Evolutionary conservation across 2,797 vertebrate species (phyloP), one percentile per base, ranked within the genome.

Genomic region (Morus bassanus): DNA sequence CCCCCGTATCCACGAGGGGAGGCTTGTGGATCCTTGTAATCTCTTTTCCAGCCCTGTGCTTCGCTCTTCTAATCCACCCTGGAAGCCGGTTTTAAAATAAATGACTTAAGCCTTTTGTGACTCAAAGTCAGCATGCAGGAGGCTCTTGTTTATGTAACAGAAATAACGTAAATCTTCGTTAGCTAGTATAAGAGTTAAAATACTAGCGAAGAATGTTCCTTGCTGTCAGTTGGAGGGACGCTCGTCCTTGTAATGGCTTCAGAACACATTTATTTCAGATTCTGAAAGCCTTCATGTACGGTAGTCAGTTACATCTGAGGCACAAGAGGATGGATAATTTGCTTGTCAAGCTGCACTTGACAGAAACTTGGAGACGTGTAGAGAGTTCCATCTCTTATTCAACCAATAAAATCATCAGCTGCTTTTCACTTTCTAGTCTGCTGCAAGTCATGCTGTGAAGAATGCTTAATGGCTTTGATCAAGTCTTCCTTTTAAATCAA

Each of bases 51-150:
- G 30, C 4, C 23, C 11, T 7, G 33, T 45, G 53, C 50, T 69
- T 91, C 48, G 1, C 7, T 64, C 24, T 61, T 30, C 12, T 96
- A 88, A 93, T 96, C 90, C 3, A 7, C 17, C 2, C 4, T 33
- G 89, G 79, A 89, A 89, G 89, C 82, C 68, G 39, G 56, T 94
- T 94, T 91, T 76, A 46, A 68, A 85, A 64, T 82, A 80, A 88
- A 37, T 45, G 9, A 9, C 19, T 80, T 80, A 39, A 74, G 51
- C 30, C 64, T 85, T 27, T 37, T n/a, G 41, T 50, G 19, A 10
- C 19, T 67, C 3, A 1, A 46, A 46, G 48, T 59, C n/a, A 8
- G 24, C 21, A 5, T 8, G 30, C 48, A 6, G 46, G 31, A 77
- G 37, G 1, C 31, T 56, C 46, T 18, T 33, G 27, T 51, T 33